Percentiles rank a stretch among this genome's conserved stretches.
Conservation (phyloP, 2,888 invertebrate genomes). For the Malacosoma neustria region DNA sequence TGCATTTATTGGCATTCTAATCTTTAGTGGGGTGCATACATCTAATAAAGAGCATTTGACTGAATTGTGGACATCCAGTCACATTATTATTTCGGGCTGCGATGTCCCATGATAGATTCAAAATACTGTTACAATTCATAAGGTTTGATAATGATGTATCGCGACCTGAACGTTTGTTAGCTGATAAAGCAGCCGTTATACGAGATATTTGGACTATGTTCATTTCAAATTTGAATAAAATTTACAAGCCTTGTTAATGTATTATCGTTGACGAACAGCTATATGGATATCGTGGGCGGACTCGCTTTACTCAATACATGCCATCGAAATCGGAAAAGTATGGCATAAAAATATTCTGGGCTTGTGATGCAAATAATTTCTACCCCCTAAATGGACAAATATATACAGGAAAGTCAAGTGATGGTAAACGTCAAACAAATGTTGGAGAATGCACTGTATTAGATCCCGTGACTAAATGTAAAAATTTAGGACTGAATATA, state of each 20-base stretch:
- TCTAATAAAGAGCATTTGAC: slow-evolving; percentile 8
- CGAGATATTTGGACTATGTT: slow-evolving; percentile 19
- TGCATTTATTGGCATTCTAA: slow-evolving; percentile 9
- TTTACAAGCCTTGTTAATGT: slow-evolving; percentile 19
- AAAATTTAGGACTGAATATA: no score
- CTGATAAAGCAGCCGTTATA: slow-evolving; percentile 18
- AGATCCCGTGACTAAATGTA: slow-evolving; percentile 7
- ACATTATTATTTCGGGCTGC: slow-evolving; percentile 8
- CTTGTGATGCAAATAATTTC: not conserved
- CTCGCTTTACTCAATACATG: slow-evolving; percentile 26
- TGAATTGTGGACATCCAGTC: slow-evolving; percentile 8
- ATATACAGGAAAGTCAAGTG: slow-evolving; percentile 9
- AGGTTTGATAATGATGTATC: slow-evolving; percentile 1
- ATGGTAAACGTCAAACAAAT: slow-evolving; percentile 9
- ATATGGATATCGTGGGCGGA: slow-evolving; percentile 22
- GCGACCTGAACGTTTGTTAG: slow-evolving; percentile 1
- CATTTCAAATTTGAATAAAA: slow-evolving; percentile 14
- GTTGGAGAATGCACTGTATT: slow-evolving; percentile 6
- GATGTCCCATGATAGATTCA: slow-evolving; percentile 7
- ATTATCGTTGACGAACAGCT: slow-evolving; percentile 19
- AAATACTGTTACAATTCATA: slow-evolving; percentile 4
- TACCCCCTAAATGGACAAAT: slow-evolving; percentile 4
- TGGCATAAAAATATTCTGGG: slow-evolving; percentile 25
- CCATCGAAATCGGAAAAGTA: slow-evolving; percentile 27
- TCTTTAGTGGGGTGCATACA: slow-evolving; percentile 7